phyloP scores from a whole-genome alignment of 2,797 vertebrate species.

The Lagodon rhomboides region DNA sequence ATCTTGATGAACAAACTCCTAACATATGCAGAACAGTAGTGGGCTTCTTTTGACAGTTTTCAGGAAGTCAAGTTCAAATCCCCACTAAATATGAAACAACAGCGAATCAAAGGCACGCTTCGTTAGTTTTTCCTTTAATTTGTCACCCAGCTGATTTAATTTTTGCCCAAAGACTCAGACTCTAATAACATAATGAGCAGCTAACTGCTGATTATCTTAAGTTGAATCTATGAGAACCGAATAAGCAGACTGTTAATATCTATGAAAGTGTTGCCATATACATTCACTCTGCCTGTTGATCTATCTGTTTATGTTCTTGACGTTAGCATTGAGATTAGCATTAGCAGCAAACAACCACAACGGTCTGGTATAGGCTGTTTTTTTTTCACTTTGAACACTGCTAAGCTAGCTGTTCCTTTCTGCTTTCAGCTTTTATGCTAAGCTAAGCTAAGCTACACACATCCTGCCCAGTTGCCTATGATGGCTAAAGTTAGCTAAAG shows the following conservation, averaged over 20 bases:
- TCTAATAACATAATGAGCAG: no score
- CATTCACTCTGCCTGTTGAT: background rate
- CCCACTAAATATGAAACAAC: background rate
- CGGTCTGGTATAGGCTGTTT: no score
- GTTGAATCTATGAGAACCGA: background rate
- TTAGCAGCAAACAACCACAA: background rate
- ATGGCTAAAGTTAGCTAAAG: background rate
- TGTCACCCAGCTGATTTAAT: no score
- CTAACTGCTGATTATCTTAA: background rate
- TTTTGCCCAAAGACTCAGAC: background rate
- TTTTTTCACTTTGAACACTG: no score
- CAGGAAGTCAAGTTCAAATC: no score
- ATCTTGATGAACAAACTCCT: background rate
- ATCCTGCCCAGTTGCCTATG: background rate
- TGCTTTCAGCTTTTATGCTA: no score
- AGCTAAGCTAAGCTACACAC: background rate
- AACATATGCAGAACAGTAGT: background rate
- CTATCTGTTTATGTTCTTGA: no score
- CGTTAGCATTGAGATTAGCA: no score
- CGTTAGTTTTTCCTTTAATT: no score
- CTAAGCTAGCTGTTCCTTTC: no score
- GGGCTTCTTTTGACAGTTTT: no score
- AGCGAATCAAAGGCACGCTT: background rate
- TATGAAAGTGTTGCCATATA: background rate
- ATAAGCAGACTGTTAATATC: no score